phyloP scores from a whole-genome alignment of 2,888 invertebrate species.

The Strigamia maritima region DNA sequence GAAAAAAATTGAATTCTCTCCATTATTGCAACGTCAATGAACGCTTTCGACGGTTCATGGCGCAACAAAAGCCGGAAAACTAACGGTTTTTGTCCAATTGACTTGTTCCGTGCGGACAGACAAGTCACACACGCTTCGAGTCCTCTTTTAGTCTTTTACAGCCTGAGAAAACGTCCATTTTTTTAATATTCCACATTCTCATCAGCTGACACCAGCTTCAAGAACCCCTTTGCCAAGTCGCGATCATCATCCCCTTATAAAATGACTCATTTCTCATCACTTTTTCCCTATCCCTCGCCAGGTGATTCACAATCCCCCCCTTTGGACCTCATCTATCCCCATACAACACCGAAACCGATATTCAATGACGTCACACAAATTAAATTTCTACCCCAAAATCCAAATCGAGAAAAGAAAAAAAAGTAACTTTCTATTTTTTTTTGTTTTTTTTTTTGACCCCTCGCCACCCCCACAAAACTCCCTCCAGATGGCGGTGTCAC shows the following conservation, averaged over 20 bases:
- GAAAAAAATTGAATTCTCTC: slow-evolving; percentile 2
- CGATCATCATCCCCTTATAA: background rate
- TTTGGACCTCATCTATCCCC: background rate
- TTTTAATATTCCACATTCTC: background rate
- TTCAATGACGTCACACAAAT: background rate
- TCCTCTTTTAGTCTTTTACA: background rate
- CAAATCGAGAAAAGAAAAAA: too few relatives aligned
- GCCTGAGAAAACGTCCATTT: background rate
- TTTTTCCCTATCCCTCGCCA: background rate
- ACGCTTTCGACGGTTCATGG: background rate
- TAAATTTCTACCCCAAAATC: background rate
- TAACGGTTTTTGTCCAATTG: slow-evolving; percentile 22
- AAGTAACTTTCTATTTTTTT: background rate
- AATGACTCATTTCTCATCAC: background rate
- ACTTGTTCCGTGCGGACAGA: slow-evolving; percentile 15
- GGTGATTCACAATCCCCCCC: background rate
- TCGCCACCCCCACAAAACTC: background rate
- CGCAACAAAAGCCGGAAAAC: slow-evolving; percentile 17
- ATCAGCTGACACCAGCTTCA: background rate
- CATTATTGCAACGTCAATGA: slow-evolving; percentile 12
- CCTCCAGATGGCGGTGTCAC: slow-evolving; percentile 15
- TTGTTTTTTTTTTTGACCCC: background rate
- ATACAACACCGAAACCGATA: background rate
- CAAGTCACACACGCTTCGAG: background rate
- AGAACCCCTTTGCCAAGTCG: background rate